Evolutionary conservation across 92 coral and sea anemone species (phyloP).

Genomic region (Virgularia gustaviana): DNA sequence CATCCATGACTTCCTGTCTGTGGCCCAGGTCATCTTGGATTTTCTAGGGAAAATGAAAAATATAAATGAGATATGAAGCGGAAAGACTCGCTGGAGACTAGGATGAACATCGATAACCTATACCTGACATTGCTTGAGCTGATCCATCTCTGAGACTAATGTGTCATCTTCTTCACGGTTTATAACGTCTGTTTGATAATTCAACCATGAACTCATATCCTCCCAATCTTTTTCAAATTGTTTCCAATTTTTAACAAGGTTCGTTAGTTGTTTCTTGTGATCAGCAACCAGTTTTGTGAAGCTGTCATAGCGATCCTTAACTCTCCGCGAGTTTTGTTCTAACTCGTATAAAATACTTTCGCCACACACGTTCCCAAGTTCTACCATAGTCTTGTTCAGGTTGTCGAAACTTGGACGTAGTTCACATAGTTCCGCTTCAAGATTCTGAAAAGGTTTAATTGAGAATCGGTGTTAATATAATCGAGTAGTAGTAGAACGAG

Average conservation of each 20-base stretch:
- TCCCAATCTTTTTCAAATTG: slow-evolving; percentile 77
- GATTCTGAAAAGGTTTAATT: slow-evolving; percentile 22
- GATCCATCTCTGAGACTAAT: slow-evolving; percentile 58
- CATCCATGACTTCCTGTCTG: slow-evolving; percentile 14
- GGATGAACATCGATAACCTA: neutral
- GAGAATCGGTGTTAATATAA: no score
- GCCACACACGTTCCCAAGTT: slow-evolving; percentile 21
- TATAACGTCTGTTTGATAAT: slow-evolving; percentile 63
- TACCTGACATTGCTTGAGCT: slow-evolving; percentile 78
- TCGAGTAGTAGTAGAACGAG: no score
- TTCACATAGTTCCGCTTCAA: slow-evolving; percentile 23
- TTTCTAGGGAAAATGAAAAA: no score
- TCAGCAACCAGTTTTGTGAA: slow-evolving; percentile 56
- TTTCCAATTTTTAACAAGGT: slow-evolving; percentile 58
- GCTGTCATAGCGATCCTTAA: slow-evolving; percentile 59
- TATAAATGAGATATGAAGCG: no score
- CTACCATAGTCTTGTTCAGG: slow-evolving; percentile 18
- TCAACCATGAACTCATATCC: slow-evolving; percentile 74
- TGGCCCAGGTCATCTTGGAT: slow-evolving; percentile 10
- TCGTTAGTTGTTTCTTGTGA: slow-evolving; percentile 54
- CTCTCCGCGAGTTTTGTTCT: slow-evolving; percentile 56
- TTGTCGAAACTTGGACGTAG: slow-evolving; percentile 10
- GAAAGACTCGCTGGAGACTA: no score
- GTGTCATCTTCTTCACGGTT: slow-evolving; percentile 22
- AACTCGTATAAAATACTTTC: slow-evolving; percentile 42